A percentile compares a stretch with the other conserved stretches of the same genome.
Evolutionary conservation across 2,888 invertebrate species (phyloP).

Genomic region (Nysson spinosus): DNA sequence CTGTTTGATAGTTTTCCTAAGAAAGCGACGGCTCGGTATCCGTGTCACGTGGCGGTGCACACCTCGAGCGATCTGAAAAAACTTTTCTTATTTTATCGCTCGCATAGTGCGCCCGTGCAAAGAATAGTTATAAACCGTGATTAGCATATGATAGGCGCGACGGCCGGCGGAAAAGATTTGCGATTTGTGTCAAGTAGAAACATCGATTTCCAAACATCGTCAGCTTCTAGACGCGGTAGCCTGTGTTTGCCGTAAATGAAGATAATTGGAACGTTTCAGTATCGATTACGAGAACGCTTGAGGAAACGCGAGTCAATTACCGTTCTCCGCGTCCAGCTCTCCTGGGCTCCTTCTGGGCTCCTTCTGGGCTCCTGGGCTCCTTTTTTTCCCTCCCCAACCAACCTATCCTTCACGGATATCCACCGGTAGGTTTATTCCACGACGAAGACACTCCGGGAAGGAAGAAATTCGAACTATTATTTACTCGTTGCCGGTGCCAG

Average conservation of each 20-base stretch:
- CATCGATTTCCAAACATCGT: slow-evolving; percentile 25
- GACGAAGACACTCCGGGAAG: too few relatives aligned
- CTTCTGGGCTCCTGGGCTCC: too few relatives aligned
- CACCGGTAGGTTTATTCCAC: too few relatives aligned
- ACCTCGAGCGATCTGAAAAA: too few relatives aligned
- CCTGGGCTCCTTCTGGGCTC: too few relatives aligned
- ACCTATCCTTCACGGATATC: too few relatives aligned
- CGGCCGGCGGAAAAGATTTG: slow-evolving; percentile 12
- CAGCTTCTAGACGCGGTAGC: neutral
- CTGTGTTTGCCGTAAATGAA: neutral
- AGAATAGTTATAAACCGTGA: neutral
- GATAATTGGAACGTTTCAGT: slow-evolving; percentile 22
- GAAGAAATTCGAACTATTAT: too few relatives aligned
- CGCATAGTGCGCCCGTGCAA: neutral
- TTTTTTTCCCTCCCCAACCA: too few relatives aligned
- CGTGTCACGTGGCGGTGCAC: too few relatives aligned
- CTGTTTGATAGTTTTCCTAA: too few relatives aligned
- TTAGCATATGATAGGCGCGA: slow-evolving; percentile 9
- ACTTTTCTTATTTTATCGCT: slow-evolving; percentile 10
- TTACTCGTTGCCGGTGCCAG: too few relatives aligned
- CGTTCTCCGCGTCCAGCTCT: neutral
- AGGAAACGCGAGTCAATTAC: neutral
- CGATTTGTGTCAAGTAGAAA: slow-evolving; percentile 14
- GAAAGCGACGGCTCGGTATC: too few relatives aligned
- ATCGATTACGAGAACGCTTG: slow-evolving; percentile 8